These are phyloP conservation scores for Eutolmus rufibarbis DNA, from an alignment of 2,888 invertebrate genomes.

Conservation along the genomic window DNA sequence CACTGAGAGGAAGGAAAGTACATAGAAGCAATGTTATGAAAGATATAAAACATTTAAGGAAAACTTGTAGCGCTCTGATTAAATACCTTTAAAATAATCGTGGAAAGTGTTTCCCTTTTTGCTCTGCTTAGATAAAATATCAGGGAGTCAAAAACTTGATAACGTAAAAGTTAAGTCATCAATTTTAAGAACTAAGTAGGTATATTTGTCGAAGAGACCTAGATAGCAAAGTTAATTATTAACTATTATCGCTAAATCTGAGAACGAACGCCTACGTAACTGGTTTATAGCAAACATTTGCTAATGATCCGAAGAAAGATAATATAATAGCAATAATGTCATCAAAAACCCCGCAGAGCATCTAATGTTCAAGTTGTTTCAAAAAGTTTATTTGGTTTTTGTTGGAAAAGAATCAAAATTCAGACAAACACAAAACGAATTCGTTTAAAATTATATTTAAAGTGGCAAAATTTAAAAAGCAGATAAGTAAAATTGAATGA, in stretches of 20 bases:
- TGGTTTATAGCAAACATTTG: conserved; percentile 22
- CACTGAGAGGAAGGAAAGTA: too few relatives aligned
- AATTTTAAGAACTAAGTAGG: neutral
- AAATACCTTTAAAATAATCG: neutral
- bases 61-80: neutral
- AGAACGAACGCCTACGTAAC: neutral
- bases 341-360: neutral
- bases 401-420: neutral
- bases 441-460: neutral
- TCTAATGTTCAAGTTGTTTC: neutral
- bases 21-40: too few relatives aligned
- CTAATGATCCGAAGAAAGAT: conserved; percentile 11
- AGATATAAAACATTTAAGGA: too few relatives aligned
- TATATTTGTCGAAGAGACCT: neutral
- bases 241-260: conserved; percentile 15
- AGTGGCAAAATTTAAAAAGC: neutral
- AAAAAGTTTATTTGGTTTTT: neutral
- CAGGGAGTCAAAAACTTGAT: neutral
- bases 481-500: neutral
- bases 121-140: neutral
- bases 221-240: conserved; percentile 17
- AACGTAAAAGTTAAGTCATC: conserved; percentile 30
- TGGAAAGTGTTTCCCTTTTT: neutral
- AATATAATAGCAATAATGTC: conserved; percentile 20
- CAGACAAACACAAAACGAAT: neutral